These are phyloP conservation scores for Hydrochoerus hydrochaeris DNA, from an alignment of 2,113 vertebrate genomes.

Conservation along the genomic window DNA sequence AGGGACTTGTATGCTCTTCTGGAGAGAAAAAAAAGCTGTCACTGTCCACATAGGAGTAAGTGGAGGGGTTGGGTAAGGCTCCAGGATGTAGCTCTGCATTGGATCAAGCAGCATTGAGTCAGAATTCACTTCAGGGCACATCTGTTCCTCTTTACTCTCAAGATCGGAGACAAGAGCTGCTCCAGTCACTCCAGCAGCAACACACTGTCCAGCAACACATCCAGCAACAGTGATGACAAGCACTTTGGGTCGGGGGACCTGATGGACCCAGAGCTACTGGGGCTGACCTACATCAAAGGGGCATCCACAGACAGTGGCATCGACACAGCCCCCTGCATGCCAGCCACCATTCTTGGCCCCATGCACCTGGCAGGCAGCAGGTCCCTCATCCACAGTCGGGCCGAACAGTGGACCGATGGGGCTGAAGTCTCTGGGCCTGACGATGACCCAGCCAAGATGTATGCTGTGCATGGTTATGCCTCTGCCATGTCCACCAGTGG, in stretches of 20 bases:
- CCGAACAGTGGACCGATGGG: conserved; percentile 90
- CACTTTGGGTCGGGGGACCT: conserved; percentile 96
- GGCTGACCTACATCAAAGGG: conserved; percentile 95
- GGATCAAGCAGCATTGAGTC: background rate
- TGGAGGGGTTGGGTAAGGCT: accelerated
- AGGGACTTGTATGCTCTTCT: background rate
- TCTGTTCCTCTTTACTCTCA: conserved; percentile 51
- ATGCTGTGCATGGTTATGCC: conserved; percentile 89
- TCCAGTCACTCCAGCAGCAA: conserved; percentile 98
- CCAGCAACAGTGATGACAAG: conserved; percentile 97
- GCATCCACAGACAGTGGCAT: conserved; percentile 98
- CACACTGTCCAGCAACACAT: conserved; percentile 90
- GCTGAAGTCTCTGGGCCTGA: conserved; percentile 85
- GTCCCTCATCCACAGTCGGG: conserved; percentile 87
- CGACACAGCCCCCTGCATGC: conserved; percentile 94
- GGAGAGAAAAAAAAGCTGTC: background rate
- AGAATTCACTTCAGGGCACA: background rate
- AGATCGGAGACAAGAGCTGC: conserved; percentile 94
- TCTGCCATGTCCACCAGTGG: conserved; percentile 87
- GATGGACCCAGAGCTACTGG: conserved; percentile 95
- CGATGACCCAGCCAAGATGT: conserved; percentile 91
- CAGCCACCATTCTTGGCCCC: conserved; percentile 83
- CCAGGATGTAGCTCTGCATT: background rate
- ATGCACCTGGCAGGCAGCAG: conserved; percentile 86
- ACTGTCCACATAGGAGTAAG: accelerated